Base-by-base conservation (phyloP, 2,888 invertebrate species). In the Charanyca ferruginea region DNA sequence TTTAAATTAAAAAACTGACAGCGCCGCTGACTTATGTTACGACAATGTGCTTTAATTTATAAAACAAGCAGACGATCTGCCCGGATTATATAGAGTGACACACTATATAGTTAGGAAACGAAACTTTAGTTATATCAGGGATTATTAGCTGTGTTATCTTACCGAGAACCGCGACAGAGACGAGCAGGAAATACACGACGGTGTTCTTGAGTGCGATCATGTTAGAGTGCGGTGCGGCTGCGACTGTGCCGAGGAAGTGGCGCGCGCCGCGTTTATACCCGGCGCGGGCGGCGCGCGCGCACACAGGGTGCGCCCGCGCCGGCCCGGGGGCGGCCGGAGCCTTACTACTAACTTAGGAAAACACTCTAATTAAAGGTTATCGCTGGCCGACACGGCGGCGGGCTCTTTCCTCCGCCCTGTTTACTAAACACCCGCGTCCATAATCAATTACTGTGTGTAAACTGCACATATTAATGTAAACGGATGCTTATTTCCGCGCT, bases 101-200 rank as follows among this genome's bases (percentile, higher is more conserved):
- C 4, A 22, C 8, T 11, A 7, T 32, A 64, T 8, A 23, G 48
- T n/a, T 32, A 0, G 11, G 22, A 28, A 28, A 11, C 22, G 5
- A 38, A 23, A 45, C 18, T 20, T 20, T 20, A 11, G 8, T 41
- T 11, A 13, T 5, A 6, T 16, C 6, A 18, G 3, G 28, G 13
- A 18, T 20, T 6, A 32, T 25, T 13, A 23, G 18, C 2, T 3
- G 8, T 3, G n/a, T 16, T 7, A 23, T 67, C 85, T 90, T 74
- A 94, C 94, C 93, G 47, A 88, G 76, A 3, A 91, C 91, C 9
- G 86, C 79, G 45, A 88, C 87, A 55, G 91, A 85, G 65, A 93
- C 74, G 1, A 94, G 85, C 42, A 94, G 87, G 58, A 87, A 77
- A 80, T 86, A 92, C n/a, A 93, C 76, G 66, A 91, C 16, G 8